Percentiles rank a stretch among this genome's conserved stretches.
These are phyloP conservation scores for Bombus waltoni DNA, from an alignment of 1,140 invertebrate genomes.

Conservation along the genomic window DNA sequence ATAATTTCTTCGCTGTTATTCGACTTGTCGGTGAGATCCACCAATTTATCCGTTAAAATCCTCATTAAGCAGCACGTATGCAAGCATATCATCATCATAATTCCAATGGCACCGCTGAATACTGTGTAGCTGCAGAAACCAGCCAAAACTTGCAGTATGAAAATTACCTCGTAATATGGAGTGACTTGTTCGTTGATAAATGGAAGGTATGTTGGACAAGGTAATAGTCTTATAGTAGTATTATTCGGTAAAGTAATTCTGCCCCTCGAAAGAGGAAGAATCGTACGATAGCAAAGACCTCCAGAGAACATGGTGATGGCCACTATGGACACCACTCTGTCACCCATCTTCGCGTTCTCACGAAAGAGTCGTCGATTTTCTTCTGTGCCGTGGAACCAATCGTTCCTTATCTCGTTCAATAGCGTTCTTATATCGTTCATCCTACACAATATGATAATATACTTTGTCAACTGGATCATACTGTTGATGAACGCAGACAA, in stretches of 20 bases:
- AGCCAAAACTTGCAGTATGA: conserved; percentile 46
- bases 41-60: conserved; percentile 46
- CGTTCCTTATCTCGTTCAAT: conserved; percentile 29
- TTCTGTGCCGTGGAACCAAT: conserved; percentile 36
- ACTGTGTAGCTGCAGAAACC: conserved; percentile 46
- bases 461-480: conserved; percentile 66
- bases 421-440: conserved; percentile 54
- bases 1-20: not conserved
- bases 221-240: conserved; percentile 48
- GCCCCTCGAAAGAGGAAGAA: conserved; percentile 59
- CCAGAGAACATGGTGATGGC: conserved; percentile 50
- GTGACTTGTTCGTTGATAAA: conserved; percentile 43
- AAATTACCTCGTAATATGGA: conserved; percentile 63
- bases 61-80: conserved; percentile 53
- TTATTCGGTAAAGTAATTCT: conserved; percentile 40
- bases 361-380: conserved; percentile 37
- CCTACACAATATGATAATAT: conserved; percentile 53
- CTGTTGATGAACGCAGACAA: conserved; percentile 65
- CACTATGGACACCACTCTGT: conserved; percentile 42
- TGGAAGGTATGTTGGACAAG: conserved; percentile 49
- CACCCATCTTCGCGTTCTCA: conserved; percentile 35
- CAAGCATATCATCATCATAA: conserved; percentile 48
- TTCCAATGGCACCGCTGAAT: not conserved
- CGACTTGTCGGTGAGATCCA: not conserved
- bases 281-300: conserved; percentile 50